These are phyloP conservation scores for Electrona antarctica DNA, from an alignment of 2,113 vertebrate genomes.

Conservation along the genomic window DNA sequence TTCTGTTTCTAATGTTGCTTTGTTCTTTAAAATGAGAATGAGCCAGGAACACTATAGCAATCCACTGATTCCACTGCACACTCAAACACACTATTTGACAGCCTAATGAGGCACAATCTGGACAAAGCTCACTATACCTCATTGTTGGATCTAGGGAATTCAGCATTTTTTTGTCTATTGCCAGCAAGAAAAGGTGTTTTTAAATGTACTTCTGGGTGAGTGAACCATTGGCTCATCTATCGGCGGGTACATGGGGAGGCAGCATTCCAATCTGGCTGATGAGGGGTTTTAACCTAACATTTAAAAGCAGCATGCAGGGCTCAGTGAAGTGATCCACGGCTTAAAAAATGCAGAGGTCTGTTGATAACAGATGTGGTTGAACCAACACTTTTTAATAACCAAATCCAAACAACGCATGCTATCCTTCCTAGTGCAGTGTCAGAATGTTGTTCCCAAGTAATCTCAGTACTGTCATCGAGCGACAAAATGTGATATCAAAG, in stretches of 20 bases:
- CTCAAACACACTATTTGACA: not conserved
- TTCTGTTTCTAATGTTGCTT: no score
- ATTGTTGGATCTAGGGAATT: not conserved
- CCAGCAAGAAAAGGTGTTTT: not conserved
- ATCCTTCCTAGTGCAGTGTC: not conserved
- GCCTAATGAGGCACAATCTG: slow-evolving; percentile 16
- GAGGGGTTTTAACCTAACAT: not conserved
- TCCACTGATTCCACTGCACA: not conserved
- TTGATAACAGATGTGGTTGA: slow-evolving; percentile 27
- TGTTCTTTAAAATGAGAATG: no score
- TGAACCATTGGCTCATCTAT: not conserved
- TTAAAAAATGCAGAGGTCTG: slow-evolving; percentile 35
- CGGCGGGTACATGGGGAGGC: not conserved
- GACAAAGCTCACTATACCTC: not conserved
- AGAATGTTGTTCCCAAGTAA: slow-evolving; percentile 10
- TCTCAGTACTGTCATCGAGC: not conserved
- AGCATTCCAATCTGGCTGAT: not conserved
- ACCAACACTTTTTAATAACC: slow-evolving; percentile 2
- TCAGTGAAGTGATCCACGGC: slow-evolving; percentile 9
- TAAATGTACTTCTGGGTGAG: not conserved
- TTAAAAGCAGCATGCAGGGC: not conserved
- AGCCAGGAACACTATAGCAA: not conserved
- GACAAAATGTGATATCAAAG: not conserved
- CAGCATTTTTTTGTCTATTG: not conserved
- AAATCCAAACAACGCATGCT: not conserved